These are phyloP conservation scores for Drosophila ustulata DNA, from an alignment of 2,888 invertebrate species.

Conservation along the genomic window DNA sequence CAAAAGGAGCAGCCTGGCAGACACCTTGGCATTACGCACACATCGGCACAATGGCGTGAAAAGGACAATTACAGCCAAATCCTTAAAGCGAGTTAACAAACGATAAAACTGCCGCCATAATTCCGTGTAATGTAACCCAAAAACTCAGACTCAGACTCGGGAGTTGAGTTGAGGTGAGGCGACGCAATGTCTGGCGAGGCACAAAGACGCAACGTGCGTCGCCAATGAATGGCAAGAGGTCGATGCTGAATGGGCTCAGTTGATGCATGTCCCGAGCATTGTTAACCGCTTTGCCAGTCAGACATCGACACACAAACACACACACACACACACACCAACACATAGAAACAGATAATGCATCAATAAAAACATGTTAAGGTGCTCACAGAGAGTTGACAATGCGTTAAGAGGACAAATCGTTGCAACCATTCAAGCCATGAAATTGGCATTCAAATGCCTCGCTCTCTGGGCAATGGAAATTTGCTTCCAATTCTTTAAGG, in stretches of 20 bases:
- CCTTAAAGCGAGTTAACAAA: slow-evolving; percentile 75
- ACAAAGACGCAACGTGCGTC: slow-evolving; percentile 71
- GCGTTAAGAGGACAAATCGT: slow-evolving; percentile 49
- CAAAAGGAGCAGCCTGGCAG: slow-evolving; percentile 38
- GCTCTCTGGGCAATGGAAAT: neutral
- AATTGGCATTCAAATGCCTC: slow-evolving; percentile 61
- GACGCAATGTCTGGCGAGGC: slow-evolving; percentile 63
- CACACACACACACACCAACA: slow-evolving; percentile 46
- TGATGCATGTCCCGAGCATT: slow-evolving; percentile 58
- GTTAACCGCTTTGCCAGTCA: slow-evolving; percentile 57
- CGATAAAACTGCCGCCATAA: slow-evolving; percentile 74
- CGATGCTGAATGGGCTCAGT: slow-evolving; percentile 59
- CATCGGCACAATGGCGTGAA: slow-evolving; percentile 64
- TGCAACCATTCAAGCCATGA: slow-evolving; percentile 48
- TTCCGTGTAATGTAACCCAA: slow-evolving; percentile 74
- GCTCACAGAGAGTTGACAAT: slow-evolving; percentile 47
- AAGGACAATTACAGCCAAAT: slow-evolving; percentile 77
- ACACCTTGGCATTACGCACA: slow-evolving; percentile 59
- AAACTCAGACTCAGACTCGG: slow-evolving; percentile 35
- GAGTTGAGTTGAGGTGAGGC: slow-evolving; percentile 37
- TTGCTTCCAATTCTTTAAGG: neutral
- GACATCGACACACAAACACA: slow-evolving; percentile 46
- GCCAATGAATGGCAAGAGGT: slow-evolving; percentile 43
- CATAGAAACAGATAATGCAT: slow-evolving; percentile 59
- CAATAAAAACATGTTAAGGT: slow-evolving; percentile 74